Base-by-base conservation (phyloP, 2,113 vertebrate species). In the Chamaea fasciata region DNA sequence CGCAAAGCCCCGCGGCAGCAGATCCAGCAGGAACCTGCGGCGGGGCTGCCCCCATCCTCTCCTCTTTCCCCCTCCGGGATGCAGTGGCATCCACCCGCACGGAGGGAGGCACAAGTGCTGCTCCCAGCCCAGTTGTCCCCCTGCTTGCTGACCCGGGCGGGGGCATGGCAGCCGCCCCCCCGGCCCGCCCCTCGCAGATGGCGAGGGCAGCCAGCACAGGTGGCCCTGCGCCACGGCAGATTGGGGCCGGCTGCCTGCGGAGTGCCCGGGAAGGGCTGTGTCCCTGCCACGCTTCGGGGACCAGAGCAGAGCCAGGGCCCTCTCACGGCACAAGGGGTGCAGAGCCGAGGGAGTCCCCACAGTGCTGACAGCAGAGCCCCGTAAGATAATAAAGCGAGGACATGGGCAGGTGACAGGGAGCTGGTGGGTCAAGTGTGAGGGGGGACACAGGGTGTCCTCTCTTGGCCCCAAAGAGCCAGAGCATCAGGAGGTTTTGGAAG, bases 161-260 rank as follows among this genome's bases (percentile, higher is more conserved):
- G 91, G 86, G 74, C 76, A 16, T 7, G 30, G 86, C 80, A 87
- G 92, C 60, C 64, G 22, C 83, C 57, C 85, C 89, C 80, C 49
- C 28, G 17, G 20, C 31, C 78, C 30, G 62, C 53, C 84, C 59
- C 87, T 53, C 35, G 27, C 94, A 95, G 95, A 93, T 95, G 96
- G 96, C 52, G 4, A 17, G 55, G 90, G 86, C 90, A 94, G 94
- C 90, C 93, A 92, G 94, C 96, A 93, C 96, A 96, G 95, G 96
- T 89, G 94, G 93, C 94, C 71, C 89, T 7, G 81, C 1, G 50
- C 83, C 77, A 65, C 7, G 57, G 93, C 96, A 96, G 95, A 95
- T 89, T 84, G 93, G 86, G 88, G 82, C 28, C 31, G 73, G 89
- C 90, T 79, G 88, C 68, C 83, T 56, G 70, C 78, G n/a, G 71